phyloP scores from a whole-genome alignment of 2,888 invertebrate species.

The Nomada hirtipes region DNA sequence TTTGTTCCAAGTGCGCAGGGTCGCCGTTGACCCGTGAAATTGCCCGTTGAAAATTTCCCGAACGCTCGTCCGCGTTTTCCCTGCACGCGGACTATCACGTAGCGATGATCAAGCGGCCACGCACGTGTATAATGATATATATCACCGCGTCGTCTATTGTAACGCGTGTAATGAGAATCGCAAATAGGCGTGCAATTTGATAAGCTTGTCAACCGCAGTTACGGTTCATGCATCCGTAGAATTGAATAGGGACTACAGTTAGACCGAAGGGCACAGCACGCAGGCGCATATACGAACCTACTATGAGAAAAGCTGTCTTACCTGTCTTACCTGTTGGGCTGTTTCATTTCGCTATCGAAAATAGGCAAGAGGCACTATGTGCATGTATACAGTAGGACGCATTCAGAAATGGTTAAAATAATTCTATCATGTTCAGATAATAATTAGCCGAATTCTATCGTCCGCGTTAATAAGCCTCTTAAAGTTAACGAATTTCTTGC shows the following conservation, averaged over 20 bases:
- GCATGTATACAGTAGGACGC: no score
- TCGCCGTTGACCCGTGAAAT: constrained; percentile 38
- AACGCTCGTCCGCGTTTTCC: constrained; percentile 15
- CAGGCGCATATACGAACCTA: neutral
- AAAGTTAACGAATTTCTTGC: no score
- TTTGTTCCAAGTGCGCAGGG: neutral
- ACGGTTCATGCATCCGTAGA: constrained; percentile 75
- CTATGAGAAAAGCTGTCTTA: neutral
- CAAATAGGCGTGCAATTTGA: constrained; percentile 79
- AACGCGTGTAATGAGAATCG: constrained; percentile 78
- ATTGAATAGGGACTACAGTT: constrained; percentile 76
- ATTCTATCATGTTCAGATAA: no score
- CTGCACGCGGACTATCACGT: constrained; percentile 22
- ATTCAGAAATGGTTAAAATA: no score
- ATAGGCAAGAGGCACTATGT: no score
- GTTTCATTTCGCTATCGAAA: no score
- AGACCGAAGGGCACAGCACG: constrained; percentile 62
- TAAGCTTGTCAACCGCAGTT: constrained; percentile 79
- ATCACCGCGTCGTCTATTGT: constrained; percentile 75
- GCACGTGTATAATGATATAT: constrained; percentile 70
- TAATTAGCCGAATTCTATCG: no score
- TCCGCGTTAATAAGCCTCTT: no score
- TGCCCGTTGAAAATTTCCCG: constrained; percentile 43
- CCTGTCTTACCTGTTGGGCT: no score
- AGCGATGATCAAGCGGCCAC: constrained; percentile 9